These are phyloP conservation scores for Sebastes oblongus DNA, from an alignment of 2,797 vertebrate genomes.

Conservation along the genomic window DNA sequence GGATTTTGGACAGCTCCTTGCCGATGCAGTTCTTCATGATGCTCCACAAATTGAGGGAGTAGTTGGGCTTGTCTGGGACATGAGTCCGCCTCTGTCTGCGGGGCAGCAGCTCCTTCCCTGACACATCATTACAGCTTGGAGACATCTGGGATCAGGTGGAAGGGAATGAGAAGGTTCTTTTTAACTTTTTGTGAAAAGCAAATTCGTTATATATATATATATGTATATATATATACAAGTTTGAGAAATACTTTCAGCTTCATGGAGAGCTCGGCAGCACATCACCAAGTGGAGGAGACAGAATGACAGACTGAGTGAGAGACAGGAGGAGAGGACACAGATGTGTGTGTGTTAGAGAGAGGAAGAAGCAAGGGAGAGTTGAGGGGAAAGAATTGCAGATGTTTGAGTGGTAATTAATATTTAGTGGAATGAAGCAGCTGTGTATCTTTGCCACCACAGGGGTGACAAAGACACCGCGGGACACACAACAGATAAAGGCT, in stretches of 20 bases:
- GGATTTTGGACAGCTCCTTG: conserved; percentile 98
- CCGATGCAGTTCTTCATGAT: conserved; percentile 99
- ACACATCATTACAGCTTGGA: conserved; percentile 78
- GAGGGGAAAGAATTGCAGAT: conserved; percentile 52
- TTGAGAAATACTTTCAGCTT: conserved; percentile 24
- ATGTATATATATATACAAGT: background rate
- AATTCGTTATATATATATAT: background rate
- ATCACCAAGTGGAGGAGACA: conserved; percentile 11
- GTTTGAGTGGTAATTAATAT: conserved; percentile 67
- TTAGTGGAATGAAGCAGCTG: conserved; percentile 56
- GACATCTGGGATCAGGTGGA: conserved; percentile 68
- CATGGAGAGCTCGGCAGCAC: conserved; percentile 27
- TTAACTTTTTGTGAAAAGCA: conserved; percentile 7
- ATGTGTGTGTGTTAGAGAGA: conserved; percentile 18
- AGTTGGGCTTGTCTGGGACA: conserved; percentile 97
- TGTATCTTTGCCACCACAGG: conserved; percentile 32
- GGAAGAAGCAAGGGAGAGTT: background rate
- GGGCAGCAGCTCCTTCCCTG: conserved; percentile 79
- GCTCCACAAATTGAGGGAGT: conserved; percentile 98
- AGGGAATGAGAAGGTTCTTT: background rate
- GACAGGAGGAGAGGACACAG: conserved; percentile 2
- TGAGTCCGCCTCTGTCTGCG: conserved; percentile 85
- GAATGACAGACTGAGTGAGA: conserved; percentile 13
- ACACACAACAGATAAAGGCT: conserved; percentile 27
- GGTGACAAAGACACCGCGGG: conserved; percentile 1